Base-by-base conservation (phyloP, 2,797 vertebrate species). In the Muscicapa comitata region DNA sequence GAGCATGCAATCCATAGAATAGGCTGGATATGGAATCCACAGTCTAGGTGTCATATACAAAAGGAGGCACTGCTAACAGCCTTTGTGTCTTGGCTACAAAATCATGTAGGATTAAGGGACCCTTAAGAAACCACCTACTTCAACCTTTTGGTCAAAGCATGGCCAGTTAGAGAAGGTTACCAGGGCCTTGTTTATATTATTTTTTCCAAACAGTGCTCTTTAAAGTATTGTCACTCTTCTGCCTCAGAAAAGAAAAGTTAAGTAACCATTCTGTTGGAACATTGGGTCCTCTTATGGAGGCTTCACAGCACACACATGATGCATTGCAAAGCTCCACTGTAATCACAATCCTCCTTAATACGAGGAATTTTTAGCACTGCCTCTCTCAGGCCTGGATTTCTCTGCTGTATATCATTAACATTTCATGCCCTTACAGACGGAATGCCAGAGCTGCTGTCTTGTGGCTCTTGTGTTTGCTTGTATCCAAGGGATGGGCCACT, bases 1-100 rank as follows among this genome's bases (percentile, higher is more conserved):
- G 29, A 57, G 19, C 45, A 54, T 1, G 0, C 14, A 71, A 43
- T 38, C 33, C 33, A 72, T 25, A 31, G 48, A 45, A 24, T 25
- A 53, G 13, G 3, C 17, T 74, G 26, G 17, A 33, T 51, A 13
- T 23, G 5, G 55, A 59, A 85, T 24, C 26, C 2, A 9, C 2
- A 42, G 29, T 57, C 24, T 18, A 72, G 2, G 6, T 4, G 12
- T 35, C 0, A 0, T 12, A 43, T 11, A 33, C 5, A 23, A 86
- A 48, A 7, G 37, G 19, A 75, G 4, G 5, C 31, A 29, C 5
- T 61, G 6, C 21, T 54, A 40, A 24, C 5, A 51, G 47, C 21
- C 31, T 48, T 68, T 10, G 5, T 45, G 26, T 47, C 42, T 47
- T 21, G 57, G 43, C 68, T 48, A 33, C 8, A 55, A 88, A 77